Base-by-base conservation (phyloP, 2,888 invertebrate genomes). In the Drosophila paranaensis region DNA sequence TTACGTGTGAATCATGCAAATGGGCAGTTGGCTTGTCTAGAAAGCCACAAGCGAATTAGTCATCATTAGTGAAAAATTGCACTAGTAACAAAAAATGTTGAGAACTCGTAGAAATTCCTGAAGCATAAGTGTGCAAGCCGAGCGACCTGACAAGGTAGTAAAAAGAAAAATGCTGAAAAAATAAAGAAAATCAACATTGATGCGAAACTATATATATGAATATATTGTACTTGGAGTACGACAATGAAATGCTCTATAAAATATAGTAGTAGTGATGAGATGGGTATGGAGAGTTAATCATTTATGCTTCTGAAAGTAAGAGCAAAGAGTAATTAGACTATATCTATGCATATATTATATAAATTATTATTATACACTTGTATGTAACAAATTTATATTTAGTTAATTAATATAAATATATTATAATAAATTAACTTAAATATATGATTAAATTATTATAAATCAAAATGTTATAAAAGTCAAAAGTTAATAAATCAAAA, bases 1-100 rank as follows among this genome's bases (percentile, higher is more conserved):
- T 27, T 25, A 51, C 64, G 64, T 69, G 76, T 85, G 88, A 85
- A 86, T 88, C 88, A 85, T 78, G 83, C 78, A 67, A 72, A 81
- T 77, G 62, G 35, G 25, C 14, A 62, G 66, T 60, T 61, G 53
- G 45, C 53, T 57, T 54, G 71, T 65, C 66, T 43, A 56, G 65
- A 69, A 70, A 57, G 58, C 65, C 64, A 48, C 70, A 76, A 71
- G 69, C 71, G 84, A 74, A 73, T 86, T 86, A 86, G 89, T 86
- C 86, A 86, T 86, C 88, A 84, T 74, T 77, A 56, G 71, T 77
- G 72, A 87, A 86, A 86, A 82, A 84, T 74, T 78, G 74, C 79
- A 73, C 74, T 81, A 79, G 79, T 71, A 66, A 77, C 80, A 74
- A 82, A 33, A 33, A 76, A 66, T 46, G 71, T 60, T 50, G 64